Conservation (phyloP, 2,113 vertebrate genomes). For the Tachycineta bicolor region DNA sequence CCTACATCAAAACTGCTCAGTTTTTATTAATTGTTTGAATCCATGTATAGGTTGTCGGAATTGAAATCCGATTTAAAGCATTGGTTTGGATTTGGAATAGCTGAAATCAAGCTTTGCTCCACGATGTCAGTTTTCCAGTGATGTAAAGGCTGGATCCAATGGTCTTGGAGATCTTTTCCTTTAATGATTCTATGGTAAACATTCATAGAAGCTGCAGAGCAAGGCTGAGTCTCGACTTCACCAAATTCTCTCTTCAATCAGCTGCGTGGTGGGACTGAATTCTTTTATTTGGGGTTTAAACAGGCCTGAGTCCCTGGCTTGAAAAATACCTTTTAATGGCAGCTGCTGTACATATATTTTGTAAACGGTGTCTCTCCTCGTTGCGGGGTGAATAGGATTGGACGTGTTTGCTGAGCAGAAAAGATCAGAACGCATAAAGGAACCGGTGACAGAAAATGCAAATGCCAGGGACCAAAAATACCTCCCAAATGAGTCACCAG, state of each 20-base stretch:
- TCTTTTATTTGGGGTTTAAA: background rate
- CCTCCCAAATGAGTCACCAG: slow-evolving; percentile 3
- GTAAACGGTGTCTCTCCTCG: background rate
- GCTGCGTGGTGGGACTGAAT: background rate
- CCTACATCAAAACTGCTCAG: background rate
- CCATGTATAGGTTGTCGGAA: background rate
- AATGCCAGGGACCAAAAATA: slow-evolving; percentile 51
- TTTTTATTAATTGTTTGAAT: background rate
- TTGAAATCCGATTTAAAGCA: background rate
- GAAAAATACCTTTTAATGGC: background rate
- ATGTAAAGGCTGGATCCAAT: background rate
- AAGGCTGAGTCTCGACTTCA: background rate
- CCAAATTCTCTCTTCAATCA: background rate
- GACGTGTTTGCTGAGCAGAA: slow-evolving; percentile 66
- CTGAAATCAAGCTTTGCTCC: background rate
- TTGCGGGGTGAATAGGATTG: slow-evolving; percentile 11
- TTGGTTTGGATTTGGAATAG: background rate
- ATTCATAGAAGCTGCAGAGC: background rate
- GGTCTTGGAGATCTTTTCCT: background rate
- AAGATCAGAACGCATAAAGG: slow-evolving; percentile 50
- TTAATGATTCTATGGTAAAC: background rate
- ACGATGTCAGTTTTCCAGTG: background rate
- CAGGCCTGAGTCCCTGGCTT: background rate
- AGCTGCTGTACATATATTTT: background rate
- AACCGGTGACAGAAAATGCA: slow-evolving; percentile 22